A percentile compares a stretch with the other conserved stretches of the same genome.
These are phyloP conservation scores for Trematomus loennbergii DNA, from an alignment of 2,113 vertebrate genomes.

Conservation along the genomic window DNA sequence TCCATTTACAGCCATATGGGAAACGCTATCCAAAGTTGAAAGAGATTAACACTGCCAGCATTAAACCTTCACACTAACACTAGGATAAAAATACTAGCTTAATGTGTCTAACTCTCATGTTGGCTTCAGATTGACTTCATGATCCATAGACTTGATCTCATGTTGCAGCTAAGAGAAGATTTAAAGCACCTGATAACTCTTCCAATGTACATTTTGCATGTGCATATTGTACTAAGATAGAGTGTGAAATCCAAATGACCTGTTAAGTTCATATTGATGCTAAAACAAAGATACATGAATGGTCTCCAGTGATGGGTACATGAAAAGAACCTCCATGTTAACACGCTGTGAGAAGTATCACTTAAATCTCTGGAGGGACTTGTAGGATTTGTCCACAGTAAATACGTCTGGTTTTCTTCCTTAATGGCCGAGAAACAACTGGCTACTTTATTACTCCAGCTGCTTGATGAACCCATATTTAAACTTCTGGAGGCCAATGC, in stretches of 20 bases:
- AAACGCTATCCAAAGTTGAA: too few relatives aligned
- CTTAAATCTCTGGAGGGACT: background rate
- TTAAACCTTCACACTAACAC: background rate
- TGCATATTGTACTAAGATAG: background rate
- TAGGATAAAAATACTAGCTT: background rate
- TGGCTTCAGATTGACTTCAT: too few relatives aligned
- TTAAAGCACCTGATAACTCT: background rate
- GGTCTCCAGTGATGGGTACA: background rate
- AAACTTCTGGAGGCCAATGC: constrained; percentile 9
- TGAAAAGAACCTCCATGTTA: background rate
- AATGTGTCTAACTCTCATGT: too few relatives aligned
- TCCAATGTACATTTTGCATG: background rate
- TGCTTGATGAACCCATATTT: constrained; percentile 28
- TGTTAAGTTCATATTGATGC: background rate
- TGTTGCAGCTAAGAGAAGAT: background rate
- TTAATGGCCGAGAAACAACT: constrained; percentile 39
- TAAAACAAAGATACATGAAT: background rate
- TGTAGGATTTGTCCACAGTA: constrained; percentile 19
- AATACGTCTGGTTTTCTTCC: constrained; percentile 33
- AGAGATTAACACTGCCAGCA: background rate
- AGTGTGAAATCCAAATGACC: background rate
- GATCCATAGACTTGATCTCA: too few relatives aligned
- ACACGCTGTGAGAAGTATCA: background rate
- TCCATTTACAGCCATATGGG: too few relatives aligned
- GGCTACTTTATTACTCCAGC: constrained; percentile 50